Base-by-base conservation (phyloP, 2,888 invertebrate species). In the Latrodectus elegans region DNA sequence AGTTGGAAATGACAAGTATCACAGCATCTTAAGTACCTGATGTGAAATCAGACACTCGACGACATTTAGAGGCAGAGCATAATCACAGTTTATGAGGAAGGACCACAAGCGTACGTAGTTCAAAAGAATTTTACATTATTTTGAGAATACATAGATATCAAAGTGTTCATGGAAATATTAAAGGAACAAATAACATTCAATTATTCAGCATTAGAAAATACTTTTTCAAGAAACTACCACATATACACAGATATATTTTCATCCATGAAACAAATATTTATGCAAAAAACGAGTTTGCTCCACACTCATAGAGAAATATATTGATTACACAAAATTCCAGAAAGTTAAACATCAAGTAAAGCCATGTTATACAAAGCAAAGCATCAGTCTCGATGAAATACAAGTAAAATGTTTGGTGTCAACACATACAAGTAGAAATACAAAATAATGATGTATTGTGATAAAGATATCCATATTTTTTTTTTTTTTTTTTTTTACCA, bases 1-100 rank as follows among this genome's bases (percentile, higher is more conserved):
- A 74, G 75, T 82, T 82, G 82, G 82, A 82, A 75, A 82, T 75
- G 75, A 75, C 75, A 75, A 70, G 70, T 75, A 75, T 75, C 75
- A 75, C 75, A 75, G 75, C 75, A 75, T 68, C 60, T 70, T 55
- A 70, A 82, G 70, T 75, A 82, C 17, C 82, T 53, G 75, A 82
- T 68, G 68, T 75, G 26, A 51, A 75, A 82, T 70, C 75, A 75
- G 82, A 26, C 60, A 75, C 55, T 38, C 38, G 74, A 82, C 74
- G 68, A 71, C 51, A 82, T 75, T 70, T 82, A 75, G 75, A 82
- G 68, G 82, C 75, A 74, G 75, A 82, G 82, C 68, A 82, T 75
- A 82, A 82, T 82, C 82, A 82, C 82, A 82, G 75, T 74, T 82
- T 70, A 49, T 82, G 75, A 53, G 8, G 53, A 75, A 81, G 73